These are phyloP conservation scores for Seira sanloemensis DNA, from an alignment of 2,888 invertebrate species.

Conservation along the genomic window DNA sequence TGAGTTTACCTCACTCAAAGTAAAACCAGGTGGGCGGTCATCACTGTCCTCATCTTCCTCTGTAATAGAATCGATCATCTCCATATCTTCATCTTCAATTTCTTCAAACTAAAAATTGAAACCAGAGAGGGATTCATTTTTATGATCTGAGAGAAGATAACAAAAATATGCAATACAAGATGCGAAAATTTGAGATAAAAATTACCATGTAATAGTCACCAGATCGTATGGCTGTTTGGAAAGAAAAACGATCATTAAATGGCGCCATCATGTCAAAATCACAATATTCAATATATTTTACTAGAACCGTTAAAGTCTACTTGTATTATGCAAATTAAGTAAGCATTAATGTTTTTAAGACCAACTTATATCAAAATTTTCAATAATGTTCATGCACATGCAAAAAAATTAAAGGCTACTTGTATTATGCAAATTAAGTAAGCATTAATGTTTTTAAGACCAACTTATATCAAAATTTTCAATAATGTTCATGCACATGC, in stretches of 20 bases:
- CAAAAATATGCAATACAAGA: neutral
- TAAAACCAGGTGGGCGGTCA: conserved; percentile 75
- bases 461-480: no score
- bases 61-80: conserved; percentile 74
- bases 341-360: no score
- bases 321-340: neutral
- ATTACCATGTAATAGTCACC: conserved; percentile 12
- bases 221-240: neutral
- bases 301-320: no score
- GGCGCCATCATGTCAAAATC: no score
- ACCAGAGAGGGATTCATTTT: no score
- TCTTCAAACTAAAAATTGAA: conserved; percentile 93
- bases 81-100: conserved; percentile 84
- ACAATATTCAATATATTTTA: no score
- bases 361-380: no score
- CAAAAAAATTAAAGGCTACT: no score
- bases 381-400: no score
- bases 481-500: no score
- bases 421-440: neutral
- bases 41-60: conserved; percentile 79
- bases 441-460: no score
- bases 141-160: no score
- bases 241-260: neutral
- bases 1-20: conserved; percentile 77
- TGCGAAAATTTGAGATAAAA: neutral